These are phyloP conservation scores for Epinotia bilunana DNA, from an alignment of 2,888 invertebrate genomes.

Conservation along the genomic window DNA sequence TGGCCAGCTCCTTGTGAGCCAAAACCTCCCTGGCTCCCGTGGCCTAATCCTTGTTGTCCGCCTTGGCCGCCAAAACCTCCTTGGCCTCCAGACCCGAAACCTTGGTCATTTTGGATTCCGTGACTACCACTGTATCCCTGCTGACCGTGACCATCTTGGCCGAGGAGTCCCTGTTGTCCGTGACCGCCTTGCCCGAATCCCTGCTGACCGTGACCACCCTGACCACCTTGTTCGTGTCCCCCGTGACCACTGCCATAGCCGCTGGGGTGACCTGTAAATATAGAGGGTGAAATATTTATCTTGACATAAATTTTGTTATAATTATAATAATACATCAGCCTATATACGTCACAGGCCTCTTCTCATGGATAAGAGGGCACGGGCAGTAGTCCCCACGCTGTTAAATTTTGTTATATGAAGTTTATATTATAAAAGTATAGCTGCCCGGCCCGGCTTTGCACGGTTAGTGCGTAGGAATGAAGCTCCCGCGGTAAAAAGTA, in stretches of 20 bases:
- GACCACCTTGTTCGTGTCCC: slow-evolving; percentile 34
- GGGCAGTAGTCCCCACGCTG: too few relatives aligned
- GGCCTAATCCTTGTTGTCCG: not conserved
- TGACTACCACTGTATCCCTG: slow-evolving; percentile 36
- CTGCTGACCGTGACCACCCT: slow-evolving; percentile 3
- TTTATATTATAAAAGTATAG: too few relatives aligned
- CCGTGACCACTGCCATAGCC: slow-evolving; percentile 32
- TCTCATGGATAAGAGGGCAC: too few relatives aligned
- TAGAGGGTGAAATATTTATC: too few relatives aligned
- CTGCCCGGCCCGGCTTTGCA: too few relatives aligned
- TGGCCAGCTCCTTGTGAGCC: not conserved
- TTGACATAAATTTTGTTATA: too few relatives aligned
- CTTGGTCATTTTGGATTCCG: slow-evolving; percentile 18
- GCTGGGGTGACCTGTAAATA: too few relatives aligned
- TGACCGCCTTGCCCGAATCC: slow-evolving; percentile 34
- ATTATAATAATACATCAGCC: too few relatives aligned
- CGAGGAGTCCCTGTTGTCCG: slow-evolving; percentile 15
- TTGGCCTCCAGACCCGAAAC: slow-evolving; percentile 18
- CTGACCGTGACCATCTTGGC: slow-evolving; percentile 40
- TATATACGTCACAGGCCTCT: too few relatives aligned
- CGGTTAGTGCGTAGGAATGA: too few relatives aligned
- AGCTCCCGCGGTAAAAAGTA: too few relatives aligned
- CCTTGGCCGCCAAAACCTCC: slow-evolving; percentile 25
- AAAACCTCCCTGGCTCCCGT: slow-evolving; percentile 4
- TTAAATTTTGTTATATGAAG: too few relatives aligned